These are phyloP conservation scores for Drosophila varians DNA, from an alignment of 1,140 invertebrate species.

Conservation along the genomic window DNA sequence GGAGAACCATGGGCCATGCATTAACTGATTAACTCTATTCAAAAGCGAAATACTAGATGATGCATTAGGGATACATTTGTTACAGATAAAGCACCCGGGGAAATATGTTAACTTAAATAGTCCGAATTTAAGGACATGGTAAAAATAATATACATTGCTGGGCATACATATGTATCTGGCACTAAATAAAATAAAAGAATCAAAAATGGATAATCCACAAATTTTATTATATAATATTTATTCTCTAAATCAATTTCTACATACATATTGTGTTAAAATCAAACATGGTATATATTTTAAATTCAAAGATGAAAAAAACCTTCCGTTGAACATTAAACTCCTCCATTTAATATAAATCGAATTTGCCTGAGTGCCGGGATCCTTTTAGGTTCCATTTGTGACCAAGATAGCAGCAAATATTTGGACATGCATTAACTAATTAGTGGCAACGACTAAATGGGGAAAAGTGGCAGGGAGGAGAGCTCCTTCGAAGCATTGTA, in stretches of 20 bases:
- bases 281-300: too few species aligned
- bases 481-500: neutral
- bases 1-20: constrained; percentile 34
- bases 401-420: constrained; percentile 38
- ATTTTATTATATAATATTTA: too few species aligned
- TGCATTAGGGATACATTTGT: constrained; percentile 3
- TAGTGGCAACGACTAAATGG: constrained; percentile 26
- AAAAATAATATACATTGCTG: too few species aligned
- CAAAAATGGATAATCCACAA: too few species aligned
- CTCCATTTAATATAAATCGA: constrained; percentile 13
- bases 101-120: too few species aligned
- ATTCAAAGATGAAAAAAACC: too few species aligned
- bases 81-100: too few species aligned
- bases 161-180: too few species aligned
- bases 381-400: neutral
- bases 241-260: too few species aligned
- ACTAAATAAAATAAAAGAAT: too few species aligned
- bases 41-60: constrained; percentile 1
- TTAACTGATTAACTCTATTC: constrained; percentile 61
- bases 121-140: too few species aligned
- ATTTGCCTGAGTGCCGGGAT: constrained; percentile 24
- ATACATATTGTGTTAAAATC: too few species aligned
- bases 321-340: constrained; percentile 17
- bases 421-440: constrained; percentile 74
- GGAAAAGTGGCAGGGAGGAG: constrained; percentile 20